These are phyloP conservation scores for Tragelaphus imberbis DNA, from an alignment of 2,113 vertebrate genomes.

Conservation along the genomic window DNA sequence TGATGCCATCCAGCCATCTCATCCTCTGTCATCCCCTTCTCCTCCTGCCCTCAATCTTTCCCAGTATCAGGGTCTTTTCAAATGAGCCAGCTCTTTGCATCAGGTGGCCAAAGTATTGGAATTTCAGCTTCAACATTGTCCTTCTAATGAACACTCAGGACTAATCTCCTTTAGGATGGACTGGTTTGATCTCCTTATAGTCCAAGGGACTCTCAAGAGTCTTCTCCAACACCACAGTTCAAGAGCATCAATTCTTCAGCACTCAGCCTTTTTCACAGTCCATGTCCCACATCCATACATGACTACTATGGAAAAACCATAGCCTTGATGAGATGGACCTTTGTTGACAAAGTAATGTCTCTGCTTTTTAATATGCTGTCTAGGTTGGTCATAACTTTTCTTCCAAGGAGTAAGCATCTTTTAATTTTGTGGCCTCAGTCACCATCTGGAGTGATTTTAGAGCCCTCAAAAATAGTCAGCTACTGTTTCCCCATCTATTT, in stretches of 20 bases:
- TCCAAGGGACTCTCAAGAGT: not conserved
- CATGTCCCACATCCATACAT: not conserved
- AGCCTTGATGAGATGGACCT: rapidly evolving
- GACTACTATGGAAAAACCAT: not conserved
- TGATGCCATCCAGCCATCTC: not conserved
- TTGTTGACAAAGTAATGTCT: not conserved
- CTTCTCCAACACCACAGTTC: not conserved
- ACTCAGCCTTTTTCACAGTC: not conserved
- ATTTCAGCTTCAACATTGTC: not conserved
- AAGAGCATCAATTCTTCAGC: not conserved
- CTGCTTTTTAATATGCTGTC: not conserved
- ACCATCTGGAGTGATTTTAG: not conserved
- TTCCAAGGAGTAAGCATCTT: not conserved
- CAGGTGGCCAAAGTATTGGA: not conserved
- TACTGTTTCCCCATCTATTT: not conserved
- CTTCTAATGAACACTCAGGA: not conserved
- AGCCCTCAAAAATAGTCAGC: not conserved
- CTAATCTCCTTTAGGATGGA: not conserved
- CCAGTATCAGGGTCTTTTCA: not conserved
- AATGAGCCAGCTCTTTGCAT: not conserved
- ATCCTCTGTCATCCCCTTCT: not conserved
- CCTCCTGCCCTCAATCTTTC: not conserved
- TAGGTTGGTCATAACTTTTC: not conserved
- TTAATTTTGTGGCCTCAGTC: rapidly evolving
- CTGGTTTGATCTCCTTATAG: rapidly evolving